Conservation (phyloP, 23 tunicate genomes). For the Phallusia fumigata region DNA sequence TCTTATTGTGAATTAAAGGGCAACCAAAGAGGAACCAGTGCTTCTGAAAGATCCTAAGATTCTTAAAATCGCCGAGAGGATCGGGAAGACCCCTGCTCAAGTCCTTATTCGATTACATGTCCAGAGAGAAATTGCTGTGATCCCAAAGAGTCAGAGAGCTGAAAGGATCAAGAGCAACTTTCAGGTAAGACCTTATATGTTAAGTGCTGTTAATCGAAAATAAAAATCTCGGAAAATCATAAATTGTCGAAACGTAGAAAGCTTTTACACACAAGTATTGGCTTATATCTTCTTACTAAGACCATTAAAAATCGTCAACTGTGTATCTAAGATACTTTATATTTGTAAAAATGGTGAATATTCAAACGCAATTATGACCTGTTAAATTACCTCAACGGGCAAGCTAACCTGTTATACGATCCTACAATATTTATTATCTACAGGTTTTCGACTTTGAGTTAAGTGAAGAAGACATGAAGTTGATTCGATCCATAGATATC, state of each 20-base stretch:
- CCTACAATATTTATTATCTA: background rate
- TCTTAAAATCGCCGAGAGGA: conserved; percentile 53
- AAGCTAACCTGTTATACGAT: too few species aligned
- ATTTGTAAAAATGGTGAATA: too few species aligned
- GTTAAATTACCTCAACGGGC: too few species aligned
- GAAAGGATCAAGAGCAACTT: conserved; percentile 54
- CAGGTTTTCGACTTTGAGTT: conserved; percentile 61
- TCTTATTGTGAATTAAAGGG: background rate
- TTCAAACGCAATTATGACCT: too few species aligned
- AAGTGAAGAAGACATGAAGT: conserved; percentile 40
- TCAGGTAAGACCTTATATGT: conserved; percentile 11
- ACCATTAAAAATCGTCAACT: too few species aligned
- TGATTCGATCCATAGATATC: conserved; percentile 19
- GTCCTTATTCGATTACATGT: conserved; percentile 68
- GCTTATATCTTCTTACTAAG: too few species aligned
- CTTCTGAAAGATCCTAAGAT: conserved; percentile 70
- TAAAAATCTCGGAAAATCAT: too few species aligned
- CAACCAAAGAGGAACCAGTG: conserved; percentile 29
- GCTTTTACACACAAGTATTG: too few species aligned
- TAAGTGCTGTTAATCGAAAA: too few species aligned
- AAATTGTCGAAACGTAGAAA: too few species aligned
- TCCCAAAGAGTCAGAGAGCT: conserved; percentile 58
- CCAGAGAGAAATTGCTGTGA: conserved; percentile 52
- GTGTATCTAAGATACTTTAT: too few species aligned
- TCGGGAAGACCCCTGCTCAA: conserved; percentile 65